Conservation (phyloP, 2,888 invertebrate genomes). For the Syrphus vitripennis region DNA sequence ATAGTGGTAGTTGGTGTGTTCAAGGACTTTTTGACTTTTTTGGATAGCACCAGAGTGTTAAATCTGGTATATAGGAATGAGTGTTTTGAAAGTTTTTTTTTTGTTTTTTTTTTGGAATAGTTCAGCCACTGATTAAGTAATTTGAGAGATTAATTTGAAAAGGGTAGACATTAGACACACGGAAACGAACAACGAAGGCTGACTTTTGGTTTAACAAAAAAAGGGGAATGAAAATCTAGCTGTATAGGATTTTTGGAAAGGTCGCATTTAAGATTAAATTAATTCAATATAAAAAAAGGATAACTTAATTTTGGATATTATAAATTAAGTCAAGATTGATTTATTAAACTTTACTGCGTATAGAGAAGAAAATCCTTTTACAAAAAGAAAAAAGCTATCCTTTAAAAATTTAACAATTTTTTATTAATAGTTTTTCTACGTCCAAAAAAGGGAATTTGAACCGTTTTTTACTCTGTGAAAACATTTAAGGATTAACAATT, state of each 20-base stretch:
- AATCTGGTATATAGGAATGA: background rate
- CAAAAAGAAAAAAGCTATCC: too few relatives aligned
- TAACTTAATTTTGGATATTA: background rate
- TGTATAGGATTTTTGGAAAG: background rate
- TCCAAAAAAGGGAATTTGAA: too few relatives aligned
- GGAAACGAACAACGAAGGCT: background rate
- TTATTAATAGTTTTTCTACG: too few relatives aligned
- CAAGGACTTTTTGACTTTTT: slow-evolving; percentile 5
- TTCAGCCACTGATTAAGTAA: slow-evolving; percentile 10
- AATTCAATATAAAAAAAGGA: background rate
- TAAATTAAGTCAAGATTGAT: too few relatives aligned
- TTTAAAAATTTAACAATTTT: too few relatives aligned
- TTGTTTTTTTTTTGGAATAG: background rate
- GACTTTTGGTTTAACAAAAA: background rate
- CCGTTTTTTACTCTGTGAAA: too few relatives aligned
- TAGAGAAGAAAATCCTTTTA: too few relatives aligned
- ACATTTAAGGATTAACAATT: too few relatives aligned
- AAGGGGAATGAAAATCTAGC: background rate
- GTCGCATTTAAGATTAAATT: background rate
- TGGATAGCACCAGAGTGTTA: background rate
- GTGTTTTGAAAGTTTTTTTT: background rate
- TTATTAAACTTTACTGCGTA: too few relatives aligned
- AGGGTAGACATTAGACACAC: background rate
- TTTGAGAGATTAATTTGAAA: background rate
- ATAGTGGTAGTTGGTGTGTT: background rate